Percentiles rank a stretch among this genome's conserved stretches.
These are phyloP conservation scores for Centropyge bicolor DNA, from an alignment of 2,797 vertebrate genomes.

Conservation along the genomic window DNA sequence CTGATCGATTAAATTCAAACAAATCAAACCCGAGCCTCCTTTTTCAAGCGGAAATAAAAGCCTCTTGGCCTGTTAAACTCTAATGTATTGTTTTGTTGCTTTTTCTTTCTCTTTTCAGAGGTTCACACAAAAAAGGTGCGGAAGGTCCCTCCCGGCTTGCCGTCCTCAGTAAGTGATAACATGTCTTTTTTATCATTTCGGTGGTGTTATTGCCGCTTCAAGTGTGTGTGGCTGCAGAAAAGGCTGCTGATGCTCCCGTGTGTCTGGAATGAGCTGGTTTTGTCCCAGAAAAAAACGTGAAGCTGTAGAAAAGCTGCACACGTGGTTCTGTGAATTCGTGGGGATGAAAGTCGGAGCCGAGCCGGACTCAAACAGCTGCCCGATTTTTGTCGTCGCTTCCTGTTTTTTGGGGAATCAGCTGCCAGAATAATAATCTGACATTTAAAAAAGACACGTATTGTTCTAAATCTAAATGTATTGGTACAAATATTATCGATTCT, in stretches of 20 bases:
- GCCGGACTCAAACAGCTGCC: conserved; percentile 49
- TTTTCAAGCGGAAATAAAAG: conserved; percentile 44
- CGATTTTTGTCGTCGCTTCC: conserved; percentile 8
- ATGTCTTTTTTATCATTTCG: conserved; percentile 10
- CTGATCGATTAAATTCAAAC: conserved; percentile 57
- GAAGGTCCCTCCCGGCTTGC: conserved; percentile 97
- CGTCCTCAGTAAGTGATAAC: conserved; percentile 93
- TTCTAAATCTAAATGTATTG: not conserved
- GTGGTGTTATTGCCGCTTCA: not conserved
- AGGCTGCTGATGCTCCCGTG: conserved; percentile 30
- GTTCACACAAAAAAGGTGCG: conserved; percentile 97
- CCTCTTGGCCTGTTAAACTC: conserved; percentile 39
- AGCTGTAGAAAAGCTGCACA: conserved; percentile 18
- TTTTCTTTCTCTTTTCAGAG: conserved; percentile 85
- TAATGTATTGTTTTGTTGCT: conserved; percentile 48
- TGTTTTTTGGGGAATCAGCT: conserved; percentile 4
- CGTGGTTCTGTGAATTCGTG: conserved; percentile 13
- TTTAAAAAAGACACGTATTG: not conserved
- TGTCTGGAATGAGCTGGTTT: conserved; percentile 34
- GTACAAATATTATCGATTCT: not conserved
- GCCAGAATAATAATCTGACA: not conserved
- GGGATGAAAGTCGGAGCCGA: conserved; percentile 27
- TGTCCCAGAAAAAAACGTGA: not conserved
- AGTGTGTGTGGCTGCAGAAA: conserved; percentile 5
- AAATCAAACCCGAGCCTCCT: conserved; percentile 29